Percentiles rank a stretch among this genome's conserved stretches.
Evolutionary conservation across 2,797 vertebrate genomes (phyloP).

Genomic region (Enteromius trimaculatus): DNA sequence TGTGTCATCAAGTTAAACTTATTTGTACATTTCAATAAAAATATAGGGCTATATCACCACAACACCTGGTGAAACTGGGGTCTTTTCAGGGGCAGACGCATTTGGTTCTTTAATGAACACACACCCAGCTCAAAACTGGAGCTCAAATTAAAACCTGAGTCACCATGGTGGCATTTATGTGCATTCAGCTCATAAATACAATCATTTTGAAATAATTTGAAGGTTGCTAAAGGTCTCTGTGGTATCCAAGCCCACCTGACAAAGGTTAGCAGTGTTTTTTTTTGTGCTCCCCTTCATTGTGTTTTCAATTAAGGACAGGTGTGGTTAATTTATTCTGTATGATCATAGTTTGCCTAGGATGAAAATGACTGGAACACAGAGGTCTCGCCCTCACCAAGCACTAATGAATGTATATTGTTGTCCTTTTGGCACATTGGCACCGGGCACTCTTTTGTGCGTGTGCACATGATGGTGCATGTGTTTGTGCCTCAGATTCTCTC

Average conservation of each 20-base stretch:
- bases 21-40: background rate
- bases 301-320: constrained; percentile 18
- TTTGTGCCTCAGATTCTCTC: constrained; percentile 5
- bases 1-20: background rate
- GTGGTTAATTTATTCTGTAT: background rate
- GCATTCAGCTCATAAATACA: background rate
- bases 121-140: background rate
- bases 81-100: background rate
- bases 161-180: background rate
- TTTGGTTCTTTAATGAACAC: background rate
- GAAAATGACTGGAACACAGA: background rate
- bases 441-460: background rate
- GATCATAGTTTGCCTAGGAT: background rate
- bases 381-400: constrained; percentile 14
- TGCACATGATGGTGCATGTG: background rate
- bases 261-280: background rate
- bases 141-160: background rate
- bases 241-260: background rate
- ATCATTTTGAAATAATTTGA: background rate
- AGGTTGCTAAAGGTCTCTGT: background rate
- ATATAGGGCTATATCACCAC: background rate
- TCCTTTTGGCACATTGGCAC: constrained; percentile 18
- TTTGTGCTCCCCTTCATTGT: background rate
- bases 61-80: background rate
- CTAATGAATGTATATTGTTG: constrained; percentile 2